Percentiles rank a stretch among this genome's conserved stretches.
Conservation (phyloP, 1,140 invertebrate genomes). For the Orius laevigatus region DNA sequence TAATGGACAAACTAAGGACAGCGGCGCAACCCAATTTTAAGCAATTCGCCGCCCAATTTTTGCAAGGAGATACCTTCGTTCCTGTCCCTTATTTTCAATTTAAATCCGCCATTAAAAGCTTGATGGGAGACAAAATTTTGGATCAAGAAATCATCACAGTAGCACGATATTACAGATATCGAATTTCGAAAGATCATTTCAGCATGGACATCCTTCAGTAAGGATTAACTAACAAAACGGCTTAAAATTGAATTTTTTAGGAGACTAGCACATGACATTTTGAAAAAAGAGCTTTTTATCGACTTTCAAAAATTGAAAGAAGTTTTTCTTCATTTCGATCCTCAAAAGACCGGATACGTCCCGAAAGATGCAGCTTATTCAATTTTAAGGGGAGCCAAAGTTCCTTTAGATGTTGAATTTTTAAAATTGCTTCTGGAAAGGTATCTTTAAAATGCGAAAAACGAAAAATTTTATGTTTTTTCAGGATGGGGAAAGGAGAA, state of each 20-base stretch:
- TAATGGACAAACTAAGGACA: conserved; percentile 51
- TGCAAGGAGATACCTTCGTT: conserved; percentile 20
- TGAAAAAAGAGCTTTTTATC: conserved; percentile 50
- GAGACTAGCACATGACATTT: conserved; percentile 43
- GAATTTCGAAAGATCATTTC: conserved; percentile 27
- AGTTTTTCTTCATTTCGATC: conserved; percentile 44
- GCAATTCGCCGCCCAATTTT: conserved; percentile 50
- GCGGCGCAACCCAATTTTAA: conserved; percentile 46
- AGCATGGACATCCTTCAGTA: conserved; percentile 33
- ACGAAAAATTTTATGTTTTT: neutral
- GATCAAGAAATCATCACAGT: conserved; percentile 64
- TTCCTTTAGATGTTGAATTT: conserved; percentile 47
- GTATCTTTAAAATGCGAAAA: conserved; percentile 25
- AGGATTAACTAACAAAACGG: neutral
- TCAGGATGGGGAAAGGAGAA: conserved; percentile 3
- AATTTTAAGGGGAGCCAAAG: conserved; percentile 39
- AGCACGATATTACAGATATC: conserved; percentile 39
- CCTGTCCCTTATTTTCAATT: conserved; percentile 10
- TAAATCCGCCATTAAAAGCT: conserved; percentile 12
- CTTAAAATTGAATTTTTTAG: conserved; percentile 23
- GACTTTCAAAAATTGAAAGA: conserved; percentile 44
- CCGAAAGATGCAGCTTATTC: conserved; percentile 36
- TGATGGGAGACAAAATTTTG: conserved; percentile 43
- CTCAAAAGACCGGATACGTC: conserved; percentile 35
- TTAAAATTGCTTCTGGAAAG: conserved; percentile 49